Percentiles rank a stretch among this genome's conserved stretches.
These are phyloP conservation scores for Orussus abietinus DNA, from an alignment of 1,140 invertebrate genomes.

Conservation along the genomic window DNA sequence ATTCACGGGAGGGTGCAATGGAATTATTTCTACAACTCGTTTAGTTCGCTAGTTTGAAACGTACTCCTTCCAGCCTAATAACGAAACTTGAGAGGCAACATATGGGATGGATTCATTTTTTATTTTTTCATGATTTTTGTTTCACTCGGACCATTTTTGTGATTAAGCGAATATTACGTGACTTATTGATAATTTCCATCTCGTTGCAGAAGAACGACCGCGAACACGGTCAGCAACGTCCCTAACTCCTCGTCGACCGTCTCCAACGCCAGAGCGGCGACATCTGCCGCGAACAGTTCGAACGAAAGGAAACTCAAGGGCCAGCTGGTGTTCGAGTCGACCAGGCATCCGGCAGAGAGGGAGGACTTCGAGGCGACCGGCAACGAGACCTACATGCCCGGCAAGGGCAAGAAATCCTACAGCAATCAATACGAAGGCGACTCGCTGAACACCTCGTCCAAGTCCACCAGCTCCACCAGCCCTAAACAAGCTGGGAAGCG, in stretches of 20 bases:
- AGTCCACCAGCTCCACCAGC: slow-evolving; percentile 55
- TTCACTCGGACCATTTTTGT: slow-evolving; percentile 5
- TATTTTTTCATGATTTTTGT: background rate
- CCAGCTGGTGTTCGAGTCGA: slow-evolving; percentile 58
- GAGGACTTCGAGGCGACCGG: slow-evolving; percentile 68
- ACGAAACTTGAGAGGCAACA: too few relatives aligned
- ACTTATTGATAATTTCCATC: background rate
- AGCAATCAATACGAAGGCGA: slow-evolving; percentile 51
- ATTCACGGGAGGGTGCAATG: too few relatives aligned
- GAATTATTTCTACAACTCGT: too few relatives aligned
- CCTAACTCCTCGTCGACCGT: slow-evolving; percentile 17
- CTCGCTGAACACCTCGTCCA: slow-evolving; percentile 33
- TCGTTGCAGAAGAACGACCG: slow-evolving; percentile 27
- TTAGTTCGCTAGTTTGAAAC: too few relatives aligned
- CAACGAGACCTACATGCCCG: slow-evolving; percentile 57
- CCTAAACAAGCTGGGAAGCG: slow-evolving; percentile 71
- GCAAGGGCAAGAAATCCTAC: slow-evolving; percentile 54
- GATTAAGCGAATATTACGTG: background rate
- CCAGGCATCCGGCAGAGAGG: slow-evolving; percentile 62
- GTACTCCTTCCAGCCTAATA: too few relatives aligned
- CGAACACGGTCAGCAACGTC: slow-evolving; percentile 18
- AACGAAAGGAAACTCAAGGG: slow-evolving; percentile 50
- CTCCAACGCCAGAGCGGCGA: slow-evolving; percentile 23
- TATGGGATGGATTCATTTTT: too few relatives aligned
- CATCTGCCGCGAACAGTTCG: slow-evolving; percentile 21